A percentile compares a stretch with the other conserved stretches of the same genome.
These are phyloP conservation scores for Lontra canadensis DNA, from an alignment of 2,113 vertebrate species.

Conservation along the genomic window DNA sequence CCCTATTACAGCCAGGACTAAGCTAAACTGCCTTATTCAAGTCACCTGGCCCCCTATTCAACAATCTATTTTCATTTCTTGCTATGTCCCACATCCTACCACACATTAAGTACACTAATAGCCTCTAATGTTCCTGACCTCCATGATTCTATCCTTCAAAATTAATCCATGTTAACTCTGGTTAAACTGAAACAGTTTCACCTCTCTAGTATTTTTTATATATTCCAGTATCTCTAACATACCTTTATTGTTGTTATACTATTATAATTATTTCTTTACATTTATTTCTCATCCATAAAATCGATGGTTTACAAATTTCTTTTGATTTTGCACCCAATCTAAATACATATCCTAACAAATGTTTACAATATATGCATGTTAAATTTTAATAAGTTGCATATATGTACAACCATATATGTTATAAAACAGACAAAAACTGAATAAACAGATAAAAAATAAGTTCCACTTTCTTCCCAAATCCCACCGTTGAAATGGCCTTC, in stretches of 20 bases:
- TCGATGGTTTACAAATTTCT: neutral
- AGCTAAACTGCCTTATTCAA: slow-evolving; percentile 2
- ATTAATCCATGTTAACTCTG: neutral
- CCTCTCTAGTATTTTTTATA: neutral
- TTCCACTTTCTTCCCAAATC: neutral
- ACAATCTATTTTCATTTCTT: neutral
- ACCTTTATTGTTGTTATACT: neutral
- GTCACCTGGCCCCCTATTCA: neutral
- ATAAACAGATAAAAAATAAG: neutral
- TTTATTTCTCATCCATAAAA: neutral
- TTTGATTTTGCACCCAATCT: neutral
- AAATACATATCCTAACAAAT: neutral
- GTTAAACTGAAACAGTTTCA: neutral
- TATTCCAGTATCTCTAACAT: neutral
- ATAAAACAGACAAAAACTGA: slow-evolving; percentile 21
- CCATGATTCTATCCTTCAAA: neutral
- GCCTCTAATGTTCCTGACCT: neutral
- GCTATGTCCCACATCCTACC: neutral
- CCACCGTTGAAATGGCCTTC: neutral
- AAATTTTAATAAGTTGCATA: neutral
- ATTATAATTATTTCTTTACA: neutral
- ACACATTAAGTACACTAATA: neutral
- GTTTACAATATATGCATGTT: neutral
- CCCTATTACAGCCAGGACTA: neutral
- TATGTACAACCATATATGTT: neutral